A percentile compares a stretch with the other conserved stretches of the same genome.
Evolutionary conservation across 1,140 invertebrate genomes (phyloP).

Genomic region (Monochamus saltuarius): DNA sequence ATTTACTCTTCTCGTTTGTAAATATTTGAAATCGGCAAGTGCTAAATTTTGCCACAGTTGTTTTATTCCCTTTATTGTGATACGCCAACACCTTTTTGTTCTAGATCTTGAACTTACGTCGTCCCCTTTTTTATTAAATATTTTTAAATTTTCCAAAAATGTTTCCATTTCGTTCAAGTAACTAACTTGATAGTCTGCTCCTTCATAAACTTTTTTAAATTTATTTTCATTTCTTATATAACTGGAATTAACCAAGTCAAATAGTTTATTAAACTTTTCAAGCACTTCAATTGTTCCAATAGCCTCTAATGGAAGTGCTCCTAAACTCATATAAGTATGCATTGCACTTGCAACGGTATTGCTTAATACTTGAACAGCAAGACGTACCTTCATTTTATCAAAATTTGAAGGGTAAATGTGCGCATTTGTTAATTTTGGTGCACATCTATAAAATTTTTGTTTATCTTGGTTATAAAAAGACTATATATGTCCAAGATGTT

Average conservation of each 20-base stretch:
- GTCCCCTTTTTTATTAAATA: conserved; percentile 1
- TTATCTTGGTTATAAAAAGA: conserved; percentile 7
- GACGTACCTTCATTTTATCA: neutral
- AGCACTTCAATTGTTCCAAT: neutral
- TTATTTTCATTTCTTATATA: neutral
- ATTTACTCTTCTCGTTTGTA: neutral
- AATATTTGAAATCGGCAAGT: conserved; percentile 2
- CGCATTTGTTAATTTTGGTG: neutral
- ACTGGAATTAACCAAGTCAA: conserved; percentile 3
- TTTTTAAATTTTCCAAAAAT: neutral
- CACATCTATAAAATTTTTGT: neutral
- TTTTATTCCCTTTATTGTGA: neutral
- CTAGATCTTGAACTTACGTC: neutral
- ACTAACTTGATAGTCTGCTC: conserved; percentile 4
- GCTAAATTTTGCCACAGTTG: conserved; percentile 1
- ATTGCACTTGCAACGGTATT: conserved; percentile 3
- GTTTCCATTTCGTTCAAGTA: neutral
- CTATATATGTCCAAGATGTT: conserved; percentile 17
- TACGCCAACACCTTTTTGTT: neutral
- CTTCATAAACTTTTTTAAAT: conserved; percentile 6
- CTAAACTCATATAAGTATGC: conserved; percentile 7
- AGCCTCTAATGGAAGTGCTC: neutral
- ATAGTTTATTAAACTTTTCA: neutral
- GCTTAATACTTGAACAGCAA: conserved; percentile 9
- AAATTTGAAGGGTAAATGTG: conserved; percentile 4